Evolutionary conservation across 2,888 invertebrate genomes (phyloP), one percentile per base, ranked within the genome.

Genomic region (Dasysyrphus albostriatus): DNA sequence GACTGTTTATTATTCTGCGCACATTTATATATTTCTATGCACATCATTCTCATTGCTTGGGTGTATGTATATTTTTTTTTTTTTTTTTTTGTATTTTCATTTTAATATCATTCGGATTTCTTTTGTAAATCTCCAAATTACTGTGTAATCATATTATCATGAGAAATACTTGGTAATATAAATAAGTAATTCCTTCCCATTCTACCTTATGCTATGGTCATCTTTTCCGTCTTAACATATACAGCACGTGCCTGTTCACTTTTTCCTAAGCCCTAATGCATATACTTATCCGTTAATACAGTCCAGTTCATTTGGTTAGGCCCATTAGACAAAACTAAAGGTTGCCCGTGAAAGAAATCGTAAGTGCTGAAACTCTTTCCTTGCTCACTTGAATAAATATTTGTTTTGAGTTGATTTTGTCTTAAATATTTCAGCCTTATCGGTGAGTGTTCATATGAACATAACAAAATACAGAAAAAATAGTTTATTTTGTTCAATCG

Each of bases 281-380:
- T 65, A 7, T 73, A 75, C 77, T 85, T 73, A 82, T 81, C 63
- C 61, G 56, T 77, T 85, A 82, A 77, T 58, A 67, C 44, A 72
- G 16, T 47, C 76, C 61, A 24, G 61, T 24, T 39, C 8, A 24
- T 39, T 61, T 54, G 54, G 29, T 54, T 54, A 54, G 29, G 14
- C 7, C 3, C 5, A 32, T 6, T 32, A 32, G 5, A 32, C 32
- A 0, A 32, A 32, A 32, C 7, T n/a, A n/a, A n/a, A n/a, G n/a
- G n/a, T n/a, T n/a, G n/a, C n/a, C n/a, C n/a, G n/a, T n/a, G n/a
- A n/a, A n/a, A n/a, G n/a, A n/a, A n/a, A n/a, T n/a, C n/a, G n/a
- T n/a, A n/a, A n/a, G n/a, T n/a, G n/a, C n/a, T n/a, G n/a, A n/a
- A n/a, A n/a, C n/a, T n/a, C n/a, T n/a, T n/a, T n/a, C n/a, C n/a